Evolutionary conservation across 53 echinoderm and acorn worm genomes (phyloP).

Genomic region (Luidia sarsii): DNA sequence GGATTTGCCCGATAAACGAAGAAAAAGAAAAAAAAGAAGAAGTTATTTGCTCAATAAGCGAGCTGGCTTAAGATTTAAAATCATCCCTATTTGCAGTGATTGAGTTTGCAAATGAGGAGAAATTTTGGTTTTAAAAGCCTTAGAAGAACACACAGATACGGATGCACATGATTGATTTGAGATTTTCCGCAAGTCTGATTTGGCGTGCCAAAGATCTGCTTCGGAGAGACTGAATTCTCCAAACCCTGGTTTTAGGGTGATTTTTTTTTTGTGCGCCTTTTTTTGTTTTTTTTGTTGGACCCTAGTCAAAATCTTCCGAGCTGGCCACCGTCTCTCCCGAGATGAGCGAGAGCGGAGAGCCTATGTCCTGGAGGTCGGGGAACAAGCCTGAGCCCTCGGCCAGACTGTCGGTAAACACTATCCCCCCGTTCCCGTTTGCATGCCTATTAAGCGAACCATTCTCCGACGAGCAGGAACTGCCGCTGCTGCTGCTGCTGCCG

Average conservation of each 20-base stretch:
- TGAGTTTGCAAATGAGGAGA: not conserved
- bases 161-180: too few species aligned
- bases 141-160: constrained; percentile 34
- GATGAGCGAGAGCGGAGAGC: constrained; percentile 53
- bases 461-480: constrained; percentile 30
- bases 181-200: too few species aligned
- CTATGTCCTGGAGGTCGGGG: constrained; percentile 74
- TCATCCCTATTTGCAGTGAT: too few species aligned
- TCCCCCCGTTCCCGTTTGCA: constrained; percentile 77
- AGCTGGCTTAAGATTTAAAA: too few species aligned
- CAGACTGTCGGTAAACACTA: constrained; percentile 51
- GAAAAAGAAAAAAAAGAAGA: too few species aligned
- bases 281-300: too few species aligned
- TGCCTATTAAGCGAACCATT: constrained; percentile 91
- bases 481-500: constrained; percentile 2
- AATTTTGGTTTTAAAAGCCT: not conserved
- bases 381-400: constrained; percentile 73
- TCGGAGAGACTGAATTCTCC: too few species aligned
- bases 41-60: too few species aligned
- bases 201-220: too few species aligned
- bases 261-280: too few species aligned
- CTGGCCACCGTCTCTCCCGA: constrained; percentile 61
- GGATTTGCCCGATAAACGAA: too few species aligned
- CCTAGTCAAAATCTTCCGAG: constrained; percentile 98
- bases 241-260: too few species aligned